Evolutionary conservation across 2,797 vertebrate species (phyloP).

Genomic region (Epinephelus awoara): DNA sequence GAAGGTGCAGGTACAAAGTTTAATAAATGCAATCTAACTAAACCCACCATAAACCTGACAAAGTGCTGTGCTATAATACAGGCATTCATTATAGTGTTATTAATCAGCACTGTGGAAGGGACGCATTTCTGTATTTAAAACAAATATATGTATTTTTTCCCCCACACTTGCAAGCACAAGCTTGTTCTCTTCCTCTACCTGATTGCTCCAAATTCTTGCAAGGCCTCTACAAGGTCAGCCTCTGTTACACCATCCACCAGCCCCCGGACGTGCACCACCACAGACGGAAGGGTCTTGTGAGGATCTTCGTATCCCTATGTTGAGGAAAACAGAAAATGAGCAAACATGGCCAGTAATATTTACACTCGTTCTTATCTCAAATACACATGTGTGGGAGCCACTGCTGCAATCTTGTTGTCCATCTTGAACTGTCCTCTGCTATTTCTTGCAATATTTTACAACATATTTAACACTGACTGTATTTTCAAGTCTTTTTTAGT

Average conservation of each 20-base stretch:
- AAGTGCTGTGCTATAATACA: no score
- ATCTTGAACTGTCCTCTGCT: background rate
- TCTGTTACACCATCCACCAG: constrained; percentile 94
- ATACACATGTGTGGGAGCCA: no score
- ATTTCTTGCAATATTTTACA: no score
- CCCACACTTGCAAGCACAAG: background rate
- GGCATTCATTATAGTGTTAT: background rate
- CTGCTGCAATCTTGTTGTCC: background rate
- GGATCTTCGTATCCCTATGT: constrained; percentile 94
- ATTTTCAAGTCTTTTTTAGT: no score
- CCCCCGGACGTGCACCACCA: constrained; percentile 95
- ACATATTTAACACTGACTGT: no score
- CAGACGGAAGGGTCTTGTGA: constrained; percentile 95
- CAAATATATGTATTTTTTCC: no score
- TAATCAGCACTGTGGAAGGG: background rate
- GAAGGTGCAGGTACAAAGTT: background rate
- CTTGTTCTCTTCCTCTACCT: constrained; percentile 81
- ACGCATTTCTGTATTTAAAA: background rate
- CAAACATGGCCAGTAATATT: background rate
- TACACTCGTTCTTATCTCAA: background rate
- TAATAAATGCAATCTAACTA: no score
- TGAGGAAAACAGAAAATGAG: background rate
- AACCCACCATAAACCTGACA: no score
- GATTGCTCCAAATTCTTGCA: constrained; percentile 96
- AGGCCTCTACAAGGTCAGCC: constrained; percentile 93